A percentile compares a stretch with the other conserved stretches of the same genome.
These are phyloP conservation scores for Parelbella ahira DNA, from an alignment of 2,888 invertebrate genomes.

Conservation along the genomic window DNA sequence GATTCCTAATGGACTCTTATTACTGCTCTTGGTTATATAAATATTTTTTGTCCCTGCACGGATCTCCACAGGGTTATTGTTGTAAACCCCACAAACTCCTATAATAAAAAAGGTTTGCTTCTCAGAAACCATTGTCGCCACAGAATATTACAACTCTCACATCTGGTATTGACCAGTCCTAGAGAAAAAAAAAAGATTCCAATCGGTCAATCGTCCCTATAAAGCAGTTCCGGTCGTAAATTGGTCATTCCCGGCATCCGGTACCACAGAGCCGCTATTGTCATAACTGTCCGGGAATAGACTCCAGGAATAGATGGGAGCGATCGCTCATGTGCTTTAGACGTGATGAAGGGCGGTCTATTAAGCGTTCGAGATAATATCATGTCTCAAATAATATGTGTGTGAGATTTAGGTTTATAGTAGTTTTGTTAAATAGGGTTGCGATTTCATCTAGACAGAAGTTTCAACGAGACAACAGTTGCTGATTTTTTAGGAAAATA, in stretches of 20 bases:
- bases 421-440: too few relatives aligned
- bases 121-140: slow-evolving; percentile 1
- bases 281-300: slow-evolving; percentile 45
- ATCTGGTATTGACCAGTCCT: slow-evolving; percentile 8
- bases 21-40: too few relatives aligned
- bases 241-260: slow-evolving; percentile 61
- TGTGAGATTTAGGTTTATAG: too few relatives aligned
- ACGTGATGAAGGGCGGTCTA: slow-evolving; percentile 1
- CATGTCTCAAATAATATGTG: too few relatives aligned
- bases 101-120: too few relatives aligned
- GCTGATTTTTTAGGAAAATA: too few relatives aligned
- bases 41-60: too few relatives aligned
- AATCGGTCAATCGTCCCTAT: slow-evolving; percentile 61
- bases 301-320: slow-evolving; percentile 40
- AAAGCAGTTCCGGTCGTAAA: slow-evolving; percentile 71
- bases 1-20: too few relatives aligned
- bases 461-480: too few relatives aligned
- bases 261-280: slow-evolving; percentile 50
- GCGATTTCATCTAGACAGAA: too few relatives aligned
- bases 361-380: background rate
- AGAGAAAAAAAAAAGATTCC: slow-evolving; percentile 35
- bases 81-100: too few relatives aligned
- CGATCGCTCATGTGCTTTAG: slow-evolving; percentile 30
- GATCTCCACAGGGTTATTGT: too few relatives aligned
- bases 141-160: slow-evolving; percentile 1